phyloP scores from a whole-genome alignment of 2,113 vertebrate species.

The Trogon melanurus region DNA sequence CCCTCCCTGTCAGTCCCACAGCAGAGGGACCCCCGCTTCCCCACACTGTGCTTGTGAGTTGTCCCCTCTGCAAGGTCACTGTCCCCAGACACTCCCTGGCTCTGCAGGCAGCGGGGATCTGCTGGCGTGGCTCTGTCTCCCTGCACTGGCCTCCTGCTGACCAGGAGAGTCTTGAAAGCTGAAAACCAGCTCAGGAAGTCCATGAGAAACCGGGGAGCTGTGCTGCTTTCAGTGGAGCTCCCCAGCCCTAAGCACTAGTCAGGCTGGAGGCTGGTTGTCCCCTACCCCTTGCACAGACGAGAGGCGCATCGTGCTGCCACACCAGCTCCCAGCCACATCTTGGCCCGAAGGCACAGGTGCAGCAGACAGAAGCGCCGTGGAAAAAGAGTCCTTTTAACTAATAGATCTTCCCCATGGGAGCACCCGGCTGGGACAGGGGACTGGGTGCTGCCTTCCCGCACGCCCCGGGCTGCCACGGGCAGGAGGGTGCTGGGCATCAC shows the following conservation, averaged over 20 bases:
- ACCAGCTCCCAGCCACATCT: neutral
- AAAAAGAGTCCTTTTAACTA: neutral
- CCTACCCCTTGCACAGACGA: fast-evolving
- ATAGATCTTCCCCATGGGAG: fast-evolving
- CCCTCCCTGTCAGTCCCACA: neutral
- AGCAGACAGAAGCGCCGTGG: neutral
- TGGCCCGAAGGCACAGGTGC: neutral
- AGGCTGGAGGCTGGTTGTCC: fast-evolving
- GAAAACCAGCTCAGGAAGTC: neutral
- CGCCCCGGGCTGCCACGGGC: fast-evolving
- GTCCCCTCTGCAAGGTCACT: neutral
- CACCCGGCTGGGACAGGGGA: fast-evolving
- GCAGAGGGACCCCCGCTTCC: neutral
- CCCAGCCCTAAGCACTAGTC: fast-evolving
- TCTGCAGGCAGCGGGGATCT: fast-evolving
- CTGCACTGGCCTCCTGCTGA: neutral
- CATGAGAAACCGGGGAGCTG: neutral
- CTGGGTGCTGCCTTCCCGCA: neutral
- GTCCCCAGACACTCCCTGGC: neutral
- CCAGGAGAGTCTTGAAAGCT: neutral
- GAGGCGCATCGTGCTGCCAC: fast-evolving
- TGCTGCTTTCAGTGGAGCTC: fast-evolving
- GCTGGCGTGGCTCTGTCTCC: neutral
- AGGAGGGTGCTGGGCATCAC: neutral
- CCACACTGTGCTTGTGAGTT: fast-evolving